Conservation (phyloP, 1,140 invertebrate genomes). For the Matsumurasca onukii region DNA sequence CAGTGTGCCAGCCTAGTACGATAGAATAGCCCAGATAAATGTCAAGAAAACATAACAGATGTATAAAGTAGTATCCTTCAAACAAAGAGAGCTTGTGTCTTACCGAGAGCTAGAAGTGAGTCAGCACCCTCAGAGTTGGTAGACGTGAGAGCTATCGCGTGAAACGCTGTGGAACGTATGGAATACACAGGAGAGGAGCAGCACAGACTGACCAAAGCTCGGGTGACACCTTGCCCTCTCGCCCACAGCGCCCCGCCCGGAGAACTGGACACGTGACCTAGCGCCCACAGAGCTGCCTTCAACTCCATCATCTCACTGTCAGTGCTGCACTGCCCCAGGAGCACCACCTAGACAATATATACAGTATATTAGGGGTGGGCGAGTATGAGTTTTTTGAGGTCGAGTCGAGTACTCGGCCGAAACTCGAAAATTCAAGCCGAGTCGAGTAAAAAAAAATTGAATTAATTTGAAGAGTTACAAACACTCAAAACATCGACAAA, state of each 20-base stretch:
- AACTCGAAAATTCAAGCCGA: too few relatives aligned
- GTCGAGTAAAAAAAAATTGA: too few relatives aligned
- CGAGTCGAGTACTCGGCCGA: too few relatives aligned
- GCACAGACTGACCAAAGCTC: constrained; percentile 66
- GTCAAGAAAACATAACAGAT: too few relatives aligned
- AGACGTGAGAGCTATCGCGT: constrained; percentile 79
- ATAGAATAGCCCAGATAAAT: background rate
- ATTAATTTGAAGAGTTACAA: too few relatives aligned
- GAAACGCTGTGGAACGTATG: constrained; percentile 85
- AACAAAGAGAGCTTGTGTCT: too few relatives aligned
- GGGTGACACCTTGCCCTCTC: constrained; percentile 59
- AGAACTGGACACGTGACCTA: constrained; percentile 81
- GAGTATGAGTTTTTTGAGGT: too few relatives aligned
- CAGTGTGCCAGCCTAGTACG: constrained; percentile 74
- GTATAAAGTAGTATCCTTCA: too few relatives aligned
- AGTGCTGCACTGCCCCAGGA: constrained; percentile 53
- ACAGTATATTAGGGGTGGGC: too few relatives aligned
- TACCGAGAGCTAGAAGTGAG: constrained; percentile 65
- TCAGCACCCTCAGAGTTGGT: constrained; percentile 81
- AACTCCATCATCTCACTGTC: constrained; percentile 58
- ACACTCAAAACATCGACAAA: too few relatives aligned
- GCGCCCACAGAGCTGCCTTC: constrained; percentile 88
- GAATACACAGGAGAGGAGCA: constrained; percentile 80
- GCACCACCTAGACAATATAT: constrained; percentile 45
- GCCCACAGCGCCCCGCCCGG: constrained; percentile 70